These are phyloP conservation scores for Lerista edwardsae DNA, from an alignment of 2,797 vertebrate genomes.

Conservation along the genomic window DNA sequence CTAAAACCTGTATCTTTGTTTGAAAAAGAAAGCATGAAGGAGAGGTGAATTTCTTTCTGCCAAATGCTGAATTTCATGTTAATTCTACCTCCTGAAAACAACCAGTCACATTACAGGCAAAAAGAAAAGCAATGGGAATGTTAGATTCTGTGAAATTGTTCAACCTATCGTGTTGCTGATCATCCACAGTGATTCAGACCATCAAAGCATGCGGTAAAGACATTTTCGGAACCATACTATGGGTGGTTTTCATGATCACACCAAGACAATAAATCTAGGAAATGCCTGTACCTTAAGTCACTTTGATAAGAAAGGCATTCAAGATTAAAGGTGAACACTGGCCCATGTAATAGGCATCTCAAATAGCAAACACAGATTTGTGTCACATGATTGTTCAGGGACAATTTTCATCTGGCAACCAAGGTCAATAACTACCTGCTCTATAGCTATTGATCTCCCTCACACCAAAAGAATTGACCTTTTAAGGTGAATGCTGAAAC, in stretches of 20 bases:
- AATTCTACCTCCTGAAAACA: background rate
- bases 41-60: no score
- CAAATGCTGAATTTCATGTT: background rate
- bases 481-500: slow-evolving; percentile 4
- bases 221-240: rapidly evolving
- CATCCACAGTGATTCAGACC: background rate
- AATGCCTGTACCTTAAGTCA: slow-evolving; percentile 24
- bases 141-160: background rate
- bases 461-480: slow-evolving; percentile 26
- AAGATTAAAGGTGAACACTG: slow-evolving; percentile 46
- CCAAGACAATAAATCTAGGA: slow-evolving; percentile 5
- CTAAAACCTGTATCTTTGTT: background rate
- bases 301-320: slow-evolving; percentile 23
- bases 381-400: slow-evolving; percentile 58
- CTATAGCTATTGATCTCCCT: slow-evolving; percentile 45
- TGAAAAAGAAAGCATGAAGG: background rate
- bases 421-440: slow-evolving; percentile 37
- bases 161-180: background rate
- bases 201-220: rapidly evolving
- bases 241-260: background rate
- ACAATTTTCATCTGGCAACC: slow-evolving; percentile 48
- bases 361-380: slow-evolving; percentile 55
- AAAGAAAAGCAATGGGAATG: background rate
- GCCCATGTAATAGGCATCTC: slow-evolving; percentile 48
- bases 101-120: background rate